Conservation (phyloP, 2,113 vertebrate species). For the Pyxicephalus adspersus region DNA sequence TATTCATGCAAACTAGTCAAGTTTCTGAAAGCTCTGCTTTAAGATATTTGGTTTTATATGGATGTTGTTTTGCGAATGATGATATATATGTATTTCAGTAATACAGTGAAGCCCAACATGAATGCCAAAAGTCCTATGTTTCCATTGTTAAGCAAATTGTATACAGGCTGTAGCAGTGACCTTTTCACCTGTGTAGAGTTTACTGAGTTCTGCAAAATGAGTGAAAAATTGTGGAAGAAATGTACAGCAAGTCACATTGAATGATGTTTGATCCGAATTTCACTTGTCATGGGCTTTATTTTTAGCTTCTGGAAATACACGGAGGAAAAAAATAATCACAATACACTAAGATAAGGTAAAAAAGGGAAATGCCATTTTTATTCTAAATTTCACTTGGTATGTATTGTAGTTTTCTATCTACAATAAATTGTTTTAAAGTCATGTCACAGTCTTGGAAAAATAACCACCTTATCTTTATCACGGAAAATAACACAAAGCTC, state of each 20-base stretch:
- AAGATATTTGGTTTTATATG: too few relatives aligned
- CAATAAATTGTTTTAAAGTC: conserved; percentile 40
- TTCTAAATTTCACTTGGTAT: conserved; percentile 29
- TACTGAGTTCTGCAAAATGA: not conserved
- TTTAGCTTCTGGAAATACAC: not conserved
- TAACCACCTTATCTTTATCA: conserved; percentile 43
- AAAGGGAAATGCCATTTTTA: conserved; percentile 37
- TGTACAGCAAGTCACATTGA: conserved; percentile 10
- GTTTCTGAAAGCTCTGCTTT: too few relatives aligned
- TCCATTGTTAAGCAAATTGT: not conserved
- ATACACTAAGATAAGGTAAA: conserved; percentile 27
- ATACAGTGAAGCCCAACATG: not conserved
- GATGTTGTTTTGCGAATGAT: too few relatives aligned
- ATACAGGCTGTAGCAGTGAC: not conserved
- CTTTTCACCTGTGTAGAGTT: conserved; percentile 8
- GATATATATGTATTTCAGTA: not conserved
- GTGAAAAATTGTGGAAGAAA: conserved; percentile 7
- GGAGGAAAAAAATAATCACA: conserved; percentile 21
- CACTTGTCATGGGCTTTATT: not conserved
- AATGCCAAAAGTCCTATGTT: not conserved
- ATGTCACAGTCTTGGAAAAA: conserved; percentile 34
- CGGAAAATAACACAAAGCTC: conserved; percentile 42
- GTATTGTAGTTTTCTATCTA: conserved; percentile 25
- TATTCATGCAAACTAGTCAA: too few relatives aligned
- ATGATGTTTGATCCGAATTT: conserved; percentile 9